A percentile compares a stretch with the other conserved stretches of the same genome.
These are phyloP conservation scores for Harlomillsia oculata DNA, from an alignment of 1,140 invertebrate genomes.

Conservation along the genomic window DNA sequence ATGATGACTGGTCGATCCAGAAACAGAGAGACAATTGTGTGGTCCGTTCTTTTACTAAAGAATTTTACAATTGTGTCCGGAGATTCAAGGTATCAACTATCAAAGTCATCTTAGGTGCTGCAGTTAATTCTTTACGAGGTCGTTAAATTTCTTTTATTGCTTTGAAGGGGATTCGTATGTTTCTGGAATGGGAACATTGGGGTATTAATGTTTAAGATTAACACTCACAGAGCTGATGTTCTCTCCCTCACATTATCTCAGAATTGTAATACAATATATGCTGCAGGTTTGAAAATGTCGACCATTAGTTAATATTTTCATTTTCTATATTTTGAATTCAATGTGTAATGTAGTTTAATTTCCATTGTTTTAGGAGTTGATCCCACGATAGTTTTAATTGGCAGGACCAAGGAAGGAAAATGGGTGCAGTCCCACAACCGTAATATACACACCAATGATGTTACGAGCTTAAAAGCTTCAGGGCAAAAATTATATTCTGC, in stretches of 20 bases:
- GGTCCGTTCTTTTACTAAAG: constrained; percentile 66
- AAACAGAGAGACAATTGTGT: constrained; percentile 68
- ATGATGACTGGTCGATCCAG: constrained; percentile 58
- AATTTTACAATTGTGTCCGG: constrained; percentile 81
- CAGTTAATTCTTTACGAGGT: too few species aligned
- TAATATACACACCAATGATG: constrained; percentile 72
- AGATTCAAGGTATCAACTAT: constrained; percentile 53
- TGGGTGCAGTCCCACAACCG: constrained; percentile 73
- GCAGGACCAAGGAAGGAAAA: constrained; percentile 44
- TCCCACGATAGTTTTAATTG: constrained; percentile 58
- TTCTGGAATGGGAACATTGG: constrained; percentile 78
- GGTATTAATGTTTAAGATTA: constrained; percentile 60
- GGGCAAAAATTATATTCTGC: constrained; percentile 58
- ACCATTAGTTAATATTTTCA: too few species aligned
- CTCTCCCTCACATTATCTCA: constrained; percentile 59
- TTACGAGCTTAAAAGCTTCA: constrained; percentile 55
- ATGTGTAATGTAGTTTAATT: too few species aligned
- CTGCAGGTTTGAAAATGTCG: too few species aligned
- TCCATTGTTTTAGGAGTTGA: constrained; percentile 53
- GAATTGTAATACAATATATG: constrained; percentile 59
- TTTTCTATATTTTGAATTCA: too few species aligned
- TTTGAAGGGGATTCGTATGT: constrained; percentile 58
- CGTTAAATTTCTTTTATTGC: constrained; percentile 1
- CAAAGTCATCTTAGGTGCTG: too few species aligned
- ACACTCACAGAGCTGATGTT: constrained; percentile 70